Evolutionary conservation across 2,113 vertebrate species (phyloP).

Genomic region (Talpa occidentalis): DNA sequence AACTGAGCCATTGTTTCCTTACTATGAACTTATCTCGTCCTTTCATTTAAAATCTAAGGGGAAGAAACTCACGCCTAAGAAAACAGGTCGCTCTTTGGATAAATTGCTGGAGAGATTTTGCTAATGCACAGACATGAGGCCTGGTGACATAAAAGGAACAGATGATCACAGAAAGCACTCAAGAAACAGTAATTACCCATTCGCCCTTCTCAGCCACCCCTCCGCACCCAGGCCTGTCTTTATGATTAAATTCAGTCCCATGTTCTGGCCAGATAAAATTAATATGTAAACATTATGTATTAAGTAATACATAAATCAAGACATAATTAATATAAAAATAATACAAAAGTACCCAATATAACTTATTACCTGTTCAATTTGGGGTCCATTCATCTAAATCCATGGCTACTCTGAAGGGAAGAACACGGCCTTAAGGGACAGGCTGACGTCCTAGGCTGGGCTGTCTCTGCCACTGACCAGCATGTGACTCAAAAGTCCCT

Average conservation of each 20-base stretch:
- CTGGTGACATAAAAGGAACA: neutral
- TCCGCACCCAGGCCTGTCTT: neutral
- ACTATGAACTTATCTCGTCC: constrained; percentile 74
- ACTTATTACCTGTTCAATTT: neutral
- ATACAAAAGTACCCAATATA: neutral
- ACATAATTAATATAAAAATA: too few relatives aligned
- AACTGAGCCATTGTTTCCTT: constrained; percentile 74
- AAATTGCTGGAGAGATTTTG: constrained; percentile 16
- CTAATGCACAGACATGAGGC: neutral
- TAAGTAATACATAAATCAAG: too few relatives aligned
- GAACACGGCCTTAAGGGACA: neutral
- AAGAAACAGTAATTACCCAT: neutral
- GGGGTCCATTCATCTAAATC: neutral
- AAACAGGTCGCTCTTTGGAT: constrained; percentile 17
- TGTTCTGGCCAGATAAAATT: neutral
- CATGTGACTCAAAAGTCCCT: neutral
- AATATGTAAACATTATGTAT: neutral
- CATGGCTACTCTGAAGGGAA: neutral
- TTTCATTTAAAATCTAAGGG: constrained; percentile 79
- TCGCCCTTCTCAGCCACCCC: neutral
- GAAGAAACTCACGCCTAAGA: constrained; percentile 64
- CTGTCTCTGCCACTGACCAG: neutral
- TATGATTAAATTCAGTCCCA: neutral
- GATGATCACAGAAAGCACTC: neutral
- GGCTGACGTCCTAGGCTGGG: neutral